A percentile compares a stretch with the other conserved stretches of the same genome.
Evolutionary conservation across 2,113 vertebrate genomes (phyloP).

Genomic region (Pyxicephalus adspersus): DNA sequence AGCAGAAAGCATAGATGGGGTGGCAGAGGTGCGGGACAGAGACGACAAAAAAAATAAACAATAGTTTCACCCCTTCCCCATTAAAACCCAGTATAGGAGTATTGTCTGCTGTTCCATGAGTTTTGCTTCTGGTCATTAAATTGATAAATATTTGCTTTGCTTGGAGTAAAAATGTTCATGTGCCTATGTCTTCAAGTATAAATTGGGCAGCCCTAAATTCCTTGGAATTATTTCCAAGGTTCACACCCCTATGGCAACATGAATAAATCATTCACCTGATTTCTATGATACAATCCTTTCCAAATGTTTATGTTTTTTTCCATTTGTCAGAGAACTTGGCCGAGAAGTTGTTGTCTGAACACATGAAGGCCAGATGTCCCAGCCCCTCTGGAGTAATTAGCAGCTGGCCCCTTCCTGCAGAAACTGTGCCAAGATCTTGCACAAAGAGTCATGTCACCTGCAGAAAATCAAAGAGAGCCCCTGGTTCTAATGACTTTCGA

Average conservation of each 20-base stretch:
- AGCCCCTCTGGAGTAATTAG: slow-evolving; percentile 19
- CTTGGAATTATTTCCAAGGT: not conserved
- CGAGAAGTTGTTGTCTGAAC: not conserved
- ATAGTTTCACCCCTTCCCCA: too few relatives aligned
- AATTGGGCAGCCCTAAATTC: not conserved
- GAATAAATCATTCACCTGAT: slow-evolving; percentile 8
- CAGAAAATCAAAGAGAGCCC: slow-evolving; percentile 29
- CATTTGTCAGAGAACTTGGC: slow-evolving; percentile 40
- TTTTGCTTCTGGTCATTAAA: too few relatives aligned
- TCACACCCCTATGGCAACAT: not conserved
- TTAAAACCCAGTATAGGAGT: too few relatives aligned
- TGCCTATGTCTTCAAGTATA: not conserved
- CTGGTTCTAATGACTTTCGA: slow-evolving; percentile 5
- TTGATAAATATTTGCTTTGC: too few relatives aligned
- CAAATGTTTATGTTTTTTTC: slow-evolving; percentile 36
- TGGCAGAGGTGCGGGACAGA: too few relatives aligned
- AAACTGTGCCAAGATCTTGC: slow-evolving; percentile 7
- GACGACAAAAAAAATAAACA: too few relatives aligned
- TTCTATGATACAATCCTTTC: not conserved
- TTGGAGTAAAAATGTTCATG: too few relatives aligned
- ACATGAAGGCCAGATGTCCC: slow-evolving; percentile 34
- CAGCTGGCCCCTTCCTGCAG: not conserved
- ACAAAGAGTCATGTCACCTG: slow-evolving; percentile 19
- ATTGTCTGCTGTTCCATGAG: too few relatives aligned
- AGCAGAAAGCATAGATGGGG: too few relatives aligned